Evolutionary conservation across 2,888 invertebrate species (phyloP).

Genomic region (Leucoma salicis): DNA sequence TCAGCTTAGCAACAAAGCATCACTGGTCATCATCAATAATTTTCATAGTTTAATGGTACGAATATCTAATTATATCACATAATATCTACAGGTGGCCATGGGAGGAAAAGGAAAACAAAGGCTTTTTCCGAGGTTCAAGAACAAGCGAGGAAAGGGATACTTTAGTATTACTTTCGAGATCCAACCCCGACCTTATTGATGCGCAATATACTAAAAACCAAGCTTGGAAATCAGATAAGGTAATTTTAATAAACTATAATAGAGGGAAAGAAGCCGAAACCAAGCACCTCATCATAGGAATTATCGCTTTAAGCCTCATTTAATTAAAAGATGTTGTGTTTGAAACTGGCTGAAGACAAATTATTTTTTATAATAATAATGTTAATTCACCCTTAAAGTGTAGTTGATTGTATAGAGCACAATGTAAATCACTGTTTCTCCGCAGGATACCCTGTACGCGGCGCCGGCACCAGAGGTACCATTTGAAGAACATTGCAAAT

Average conservation of each 20-base stretch:
- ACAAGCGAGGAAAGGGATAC: conserved; percentile 96
- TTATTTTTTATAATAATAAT: too few species aligned
- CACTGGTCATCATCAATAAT: too few species aligned
- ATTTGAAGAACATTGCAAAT: conserved; percentile 95
- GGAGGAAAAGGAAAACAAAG: conserved; percentile 86
- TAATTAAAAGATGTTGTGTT: too few species aligned
- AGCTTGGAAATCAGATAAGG: conserved; percentile 97
- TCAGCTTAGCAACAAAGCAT: too few species aligned
- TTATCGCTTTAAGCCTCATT: too few species aligned
- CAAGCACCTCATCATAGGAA: too few species aligned
- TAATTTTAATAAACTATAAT: conserved; percentile 50
- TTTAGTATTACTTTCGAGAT: conserved; percentile 90
- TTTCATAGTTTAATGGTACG: too few species aligned
- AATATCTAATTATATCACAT: neutral
- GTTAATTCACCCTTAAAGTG: too few species aligned
- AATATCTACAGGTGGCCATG: conserved; percentile 82
- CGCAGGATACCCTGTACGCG: conserved; percentile 91
- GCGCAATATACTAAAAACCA: conserved; percentile 99
- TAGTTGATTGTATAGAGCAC: too few species aligned
- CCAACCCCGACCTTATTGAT: conserved; percentile 89
- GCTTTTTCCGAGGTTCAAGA: conserved; percentile 96
- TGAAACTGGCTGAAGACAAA: too few species aligned
- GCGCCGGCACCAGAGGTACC: conserved; percentile 93
- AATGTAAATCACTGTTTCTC: too few species aligned
- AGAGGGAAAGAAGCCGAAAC: too few species aligned